A percentile compares a stretch with the other conserved stretches of the same genome.
phyloP scores from a whole-genome alignment of 1,140 invertebrate genomes.

The Trichonephila clavata region DNA sequence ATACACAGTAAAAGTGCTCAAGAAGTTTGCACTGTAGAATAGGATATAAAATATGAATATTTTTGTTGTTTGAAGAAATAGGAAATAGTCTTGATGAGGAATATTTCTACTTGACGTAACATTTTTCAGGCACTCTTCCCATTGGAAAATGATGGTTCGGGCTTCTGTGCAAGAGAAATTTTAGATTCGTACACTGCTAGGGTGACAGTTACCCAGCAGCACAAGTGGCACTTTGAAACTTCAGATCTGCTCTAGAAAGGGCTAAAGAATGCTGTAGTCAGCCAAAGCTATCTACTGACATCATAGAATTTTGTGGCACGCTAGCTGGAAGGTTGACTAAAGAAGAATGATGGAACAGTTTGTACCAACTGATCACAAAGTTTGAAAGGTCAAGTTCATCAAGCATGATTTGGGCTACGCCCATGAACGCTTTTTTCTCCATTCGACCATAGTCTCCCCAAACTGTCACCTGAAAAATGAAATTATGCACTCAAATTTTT shows the following conservation, averaged over 20 bases:
- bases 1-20: constrained; percentile 73
- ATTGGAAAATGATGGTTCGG: constrained; percentile 71
- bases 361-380: constrained; percentile 99
- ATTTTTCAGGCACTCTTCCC: constrained; percentile 72
- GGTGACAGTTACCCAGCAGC: constrained; percentile 56
- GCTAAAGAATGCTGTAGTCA: constrained; percentile 76
- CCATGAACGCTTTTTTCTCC: constrained; percentile 99
- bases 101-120: constrained; percentile 59
- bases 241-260: constrained; percentile 67
- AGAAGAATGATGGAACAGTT: constrained; percentile 98
- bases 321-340: constrained; percentile 89
- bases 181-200: constrained; percentile 56
- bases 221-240: constrained; percentile 71
- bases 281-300: constrained; percentile 81
- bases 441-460: constrained; percentile 99
- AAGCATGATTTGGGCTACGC: constrained; percentile 98
- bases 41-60: constrained; percentile 74
- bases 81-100: constrained; percentile 74
- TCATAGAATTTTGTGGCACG: constrained; percentile 80
- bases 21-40: constrained; percentile 71
- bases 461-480: constrained; percentile 91
- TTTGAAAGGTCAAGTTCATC: constrained; percentile 98
- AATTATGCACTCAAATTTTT: neutral
- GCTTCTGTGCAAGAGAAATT: constrained; percentile 63
- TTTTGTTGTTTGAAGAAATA: constrained; percentile 72